Evolutionary conservation across 1,140 invertebrate genomes (phyloP).

Genomic region (Pseudomyrmex cubaensis): DNA sequence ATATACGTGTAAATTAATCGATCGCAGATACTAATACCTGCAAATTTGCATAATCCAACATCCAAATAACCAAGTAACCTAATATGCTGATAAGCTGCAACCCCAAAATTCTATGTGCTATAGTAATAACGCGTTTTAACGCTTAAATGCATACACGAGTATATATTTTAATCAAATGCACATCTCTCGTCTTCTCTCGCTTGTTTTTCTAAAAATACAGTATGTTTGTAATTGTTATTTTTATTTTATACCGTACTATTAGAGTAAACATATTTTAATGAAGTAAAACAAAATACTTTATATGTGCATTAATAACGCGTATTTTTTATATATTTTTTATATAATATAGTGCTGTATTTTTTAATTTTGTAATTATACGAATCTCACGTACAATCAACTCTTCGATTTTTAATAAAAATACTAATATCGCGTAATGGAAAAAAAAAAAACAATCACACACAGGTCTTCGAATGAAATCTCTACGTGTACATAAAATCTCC

Average conservation of each 20-base stretch:
- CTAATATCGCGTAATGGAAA: not conserved
- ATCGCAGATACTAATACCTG: constrained; percentile 51
- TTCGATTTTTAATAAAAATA: not conserved
- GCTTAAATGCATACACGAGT: not conserved
- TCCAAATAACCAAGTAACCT: constrained; percentile 60
- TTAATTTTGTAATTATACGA: too few relatives aligned
- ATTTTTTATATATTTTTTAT: too few relatives aligned
- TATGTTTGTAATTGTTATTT: not conserved
- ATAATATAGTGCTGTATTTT: too few relatives aligned
- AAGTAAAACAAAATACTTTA: too few relatives aligned
- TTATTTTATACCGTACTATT: not conserved
- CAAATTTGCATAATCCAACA: constrained; percentile 59
- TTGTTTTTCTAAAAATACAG: too few relatives aligned
- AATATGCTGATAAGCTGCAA: constrained; percentile 56
- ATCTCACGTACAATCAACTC: not conserved
- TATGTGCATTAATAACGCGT: too few relatives aligned
- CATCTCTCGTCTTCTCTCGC: too few relatives aligned
- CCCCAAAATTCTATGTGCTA: constrained; percentile 40
- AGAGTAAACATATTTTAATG: too few relatives aligned
- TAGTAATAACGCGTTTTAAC: constrained; percentile 21
- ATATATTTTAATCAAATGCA: constrained; percentile 35
- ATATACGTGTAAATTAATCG: constrained; percentile 62
- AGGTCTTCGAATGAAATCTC: not conserved
- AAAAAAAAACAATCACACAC: not conserved
- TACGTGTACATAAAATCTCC: not conserved